phyloP scores from a whole-genome alignment of 2,113 vertebrate species.

The Pygoscelis adeliae region DNA sequence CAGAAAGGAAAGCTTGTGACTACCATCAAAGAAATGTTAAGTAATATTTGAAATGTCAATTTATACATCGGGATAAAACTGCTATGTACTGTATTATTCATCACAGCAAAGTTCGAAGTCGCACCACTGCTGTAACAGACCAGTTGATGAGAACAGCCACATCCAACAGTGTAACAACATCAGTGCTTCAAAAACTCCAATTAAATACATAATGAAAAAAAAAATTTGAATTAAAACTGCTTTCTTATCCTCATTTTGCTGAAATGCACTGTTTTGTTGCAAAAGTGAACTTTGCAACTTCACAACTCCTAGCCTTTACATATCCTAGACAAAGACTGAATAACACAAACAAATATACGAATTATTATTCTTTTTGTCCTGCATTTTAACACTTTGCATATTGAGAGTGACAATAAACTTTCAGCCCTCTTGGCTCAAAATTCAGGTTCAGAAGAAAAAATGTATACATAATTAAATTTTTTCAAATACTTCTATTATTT shows the following conservation, averaged over 20 bases:
- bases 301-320: background rate
- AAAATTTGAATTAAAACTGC: background rate
- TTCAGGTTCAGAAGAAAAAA: background rate
- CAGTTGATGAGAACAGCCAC: background rate
- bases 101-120: background rate
- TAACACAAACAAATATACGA: background rate
- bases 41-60: background rate
- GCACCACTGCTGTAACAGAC: background rate
- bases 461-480: background rate
- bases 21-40: background rate
- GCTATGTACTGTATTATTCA: fast-evolving
- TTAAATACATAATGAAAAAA: background rate
- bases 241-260: background rate
- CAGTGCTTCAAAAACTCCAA: background rate
- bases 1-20: background rate
- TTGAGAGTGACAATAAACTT: background rate
- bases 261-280: background rate
- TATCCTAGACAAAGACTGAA: background rate
- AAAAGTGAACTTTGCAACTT: background rate
- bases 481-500: background rate
- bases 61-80: background rate
- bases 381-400: background rate
- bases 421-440: background rate
- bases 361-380: background rate
- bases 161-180: fast-evolving